Evolutionary conservation across 2,888 invertebrate genomes (phyloP).

Genomic region (Agonopterix subpropinquella): DNA sequence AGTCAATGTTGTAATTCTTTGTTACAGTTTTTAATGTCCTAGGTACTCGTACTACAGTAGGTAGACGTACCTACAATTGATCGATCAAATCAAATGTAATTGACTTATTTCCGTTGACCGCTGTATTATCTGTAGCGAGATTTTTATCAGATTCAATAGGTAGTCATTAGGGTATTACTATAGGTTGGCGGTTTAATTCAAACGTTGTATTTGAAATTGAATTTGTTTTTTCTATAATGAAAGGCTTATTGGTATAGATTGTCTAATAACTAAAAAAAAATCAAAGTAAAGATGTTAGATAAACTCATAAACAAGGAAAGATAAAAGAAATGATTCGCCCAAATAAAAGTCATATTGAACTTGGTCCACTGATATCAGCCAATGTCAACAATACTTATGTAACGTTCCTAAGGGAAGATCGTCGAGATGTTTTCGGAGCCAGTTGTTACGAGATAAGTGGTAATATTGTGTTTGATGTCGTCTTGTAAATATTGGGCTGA

Average conservation of each 20-base stretch:
- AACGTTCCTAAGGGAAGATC: slow-evolving; percentile 44
- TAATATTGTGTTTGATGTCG: slow-evolving; percentile 68
- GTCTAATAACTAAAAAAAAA: no score
- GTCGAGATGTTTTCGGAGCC: slow-evolving; percentile 55
- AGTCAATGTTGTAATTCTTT: slow-evolving; percentile 17
- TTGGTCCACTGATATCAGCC: slow-evolving; percentile 42
- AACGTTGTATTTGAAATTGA: no score
- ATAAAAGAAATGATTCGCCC: no score
- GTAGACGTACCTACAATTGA: slow-evolving; percentile 25
- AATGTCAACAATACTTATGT: slow-evolving; percentile 47
- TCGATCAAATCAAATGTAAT: slow-evolving; percentile 31
- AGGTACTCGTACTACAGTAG: not conserved
- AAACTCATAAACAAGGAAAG: no score
- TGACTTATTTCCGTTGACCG: slow-evolving; percentile 34
- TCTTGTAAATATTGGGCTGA: slow-evolving; percentile 65
- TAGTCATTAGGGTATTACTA: no score
- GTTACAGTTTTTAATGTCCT: slow-evolving; percentile 9
- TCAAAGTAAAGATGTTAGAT: no score
- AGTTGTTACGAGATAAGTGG: slow-evolving; percentile 69
- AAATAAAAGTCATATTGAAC: slow-evolving; percentile 43
- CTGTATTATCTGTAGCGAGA: slow-evolving; percentile 16
- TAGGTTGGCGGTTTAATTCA: no score
- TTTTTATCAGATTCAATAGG: slow-evolving; percentile 17
- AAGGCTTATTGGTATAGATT: no score
- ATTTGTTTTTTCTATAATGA: no score